Evolutionary conservation across 2,113 vertebrate genomes (phyloP).

Genomic region (Pteronura brasiliensis): DNA sequence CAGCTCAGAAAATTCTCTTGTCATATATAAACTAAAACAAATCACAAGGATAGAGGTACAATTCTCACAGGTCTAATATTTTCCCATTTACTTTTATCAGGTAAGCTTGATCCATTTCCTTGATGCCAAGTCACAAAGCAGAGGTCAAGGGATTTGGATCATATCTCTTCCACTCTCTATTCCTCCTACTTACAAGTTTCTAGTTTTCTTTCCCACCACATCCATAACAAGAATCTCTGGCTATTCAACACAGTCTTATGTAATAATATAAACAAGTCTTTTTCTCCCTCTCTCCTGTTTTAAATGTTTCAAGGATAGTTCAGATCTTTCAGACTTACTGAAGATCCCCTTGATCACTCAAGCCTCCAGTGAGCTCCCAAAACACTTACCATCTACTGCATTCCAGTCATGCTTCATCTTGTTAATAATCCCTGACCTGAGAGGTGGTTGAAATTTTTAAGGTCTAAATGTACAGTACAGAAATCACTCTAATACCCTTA

Average conservation of each 20-base stretch:
- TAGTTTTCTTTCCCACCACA: constrained; percentile 11
- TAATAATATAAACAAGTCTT: background rate
- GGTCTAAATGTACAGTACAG: background rate
- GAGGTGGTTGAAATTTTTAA: background rate
- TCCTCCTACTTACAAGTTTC: background rate
- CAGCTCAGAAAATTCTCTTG: background rate
- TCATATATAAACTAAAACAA: constrained; percentile 25
- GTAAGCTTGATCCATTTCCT: background rate
- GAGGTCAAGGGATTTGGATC: background rate
- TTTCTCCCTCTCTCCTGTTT: background rate
- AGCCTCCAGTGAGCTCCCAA: background rate
- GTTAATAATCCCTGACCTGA: background rate
- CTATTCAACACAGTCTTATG: background rate
- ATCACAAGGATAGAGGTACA: background rate
- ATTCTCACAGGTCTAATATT: constrained; percentile 1
- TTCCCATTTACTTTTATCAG: background rate
- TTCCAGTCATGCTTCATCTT: background rate
- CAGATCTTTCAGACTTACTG: background rate
- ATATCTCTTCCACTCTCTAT: background rate
- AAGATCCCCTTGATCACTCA: background rate
- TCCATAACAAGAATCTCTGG: background rate
- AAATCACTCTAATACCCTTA: background rate
- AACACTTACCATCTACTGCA: background rate
- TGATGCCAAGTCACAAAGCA: background rate
- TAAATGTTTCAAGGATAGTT: background rate